Evolutionary conservation across 2,888 invertebrate species (phyloP), one percentile per base, ranked within the genome.

Genomic region (Salpingus planirostris): DNA sequence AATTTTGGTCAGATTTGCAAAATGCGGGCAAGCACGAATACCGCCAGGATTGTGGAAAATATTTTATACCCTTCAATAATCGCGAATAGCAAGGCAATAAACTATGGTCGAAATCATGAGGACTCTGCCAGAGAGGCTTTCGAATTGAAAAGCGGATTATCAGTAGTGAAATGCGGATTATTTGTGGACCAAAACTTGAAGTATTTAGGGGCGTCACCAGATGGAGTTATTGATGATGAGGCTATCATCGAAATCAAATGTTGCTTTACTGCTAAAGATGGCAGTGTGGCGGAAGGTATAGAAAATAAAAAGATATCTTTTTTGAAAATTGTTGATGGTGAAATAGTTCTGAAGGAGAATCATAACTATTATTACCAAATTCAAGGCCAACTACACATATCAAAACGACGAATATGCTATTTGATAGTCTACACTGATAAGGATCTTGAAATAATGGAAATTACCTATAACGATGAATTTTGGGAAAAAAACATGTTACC

Each of bases 171-270:
- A 3, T 47, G 50, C 27, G 54, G 52, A n/a, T 36, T 52, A 13
- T 48, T 52, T 32, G 43, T 51, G 13, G 52, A 52, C 32, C 12
- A 24, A 13, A 29, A 46, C 12, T 13, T 27, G 10, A 35, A 21
- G 4, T 44, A 36, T 27, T 31, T 49, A 4, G 49, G 44, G 3
- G 47, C 47, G 26, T 40, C 42, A 18, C 46, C 48, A 2, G 50
- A 51, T 33, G 44, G 46, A 13, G 26, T 49, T 2, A 36, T 47
- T 13, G 48, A 33, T 24, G 27, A 31, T n/a, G 36, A 46, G 28
- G 39, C 38, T 3, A 38, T 49, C 13, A 33, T 50, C 3, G 46
- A 50, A 31, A 37, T 50, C 1, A 50, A 50, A 32, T 49, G 47
- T 31, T 44, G 46, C 1, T 29, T 24, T 8, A 37, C 34, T 7